phyloP scores from a whole-genome alignment of 2,113 vertebrate species.

The Hemiscyllium ocellatum region DNA sequence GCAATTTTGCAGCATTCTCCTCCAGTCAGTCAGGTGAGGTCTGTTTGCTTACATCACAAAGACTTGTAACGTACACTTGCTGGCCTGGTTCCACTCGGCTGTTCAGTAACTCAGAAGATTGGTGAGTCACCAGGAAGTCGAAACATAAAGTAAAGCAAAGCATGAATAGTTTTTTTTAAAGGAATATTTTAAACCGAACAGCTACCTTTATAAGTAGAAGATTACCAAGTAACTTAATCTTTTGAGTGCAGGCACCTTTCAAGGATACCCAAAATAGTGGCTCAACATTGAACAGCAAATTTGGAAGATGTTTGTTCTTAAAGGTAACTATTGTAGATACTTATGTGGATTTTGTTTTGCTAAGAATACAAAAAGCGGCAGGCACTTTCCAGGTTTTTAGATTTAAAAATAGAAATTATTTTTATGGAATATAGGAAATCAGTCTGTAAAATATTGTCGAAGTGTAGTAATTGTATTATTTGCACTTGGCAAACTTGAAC shows the following conservation, averaged over 20 bases:
- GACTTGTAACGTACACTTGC: neutral
- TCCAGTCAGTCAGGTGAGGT: neutral
- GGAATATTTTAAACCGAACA: neutral
- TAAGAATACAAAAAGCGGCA: neutral
- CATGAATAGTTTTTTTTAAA: neutral
- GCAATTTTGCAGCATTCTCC: neutral
- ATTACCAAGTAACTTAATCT: conserved; percentile 21
- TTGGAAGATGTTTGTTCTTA: neutral
- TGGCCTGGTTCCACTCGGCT: neutral
- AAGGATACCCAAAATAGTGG: neutral
- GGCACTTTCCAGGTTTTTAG: neutral
- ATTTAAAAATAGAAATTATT: neutral
- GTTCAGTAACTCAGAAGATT: neutral
- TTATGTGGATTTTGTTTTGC: neutral
- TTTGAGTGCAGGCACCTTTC: neutral
- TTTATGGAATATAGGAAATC: neutral
- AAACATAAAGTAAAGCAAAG: conserved; percentile 9
- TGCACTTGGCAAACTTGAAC: neutral
- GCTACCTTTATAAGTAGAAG: neutral
- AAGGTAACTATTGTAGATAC: neutral
- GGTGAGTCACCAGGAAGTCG: conserved; percentile 1
- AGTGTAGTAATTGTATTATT: neutral
- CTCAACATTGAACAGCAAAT: neutral
- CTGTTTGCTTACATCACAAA: conserved; percentile 18
- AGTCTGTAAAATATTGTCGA: neutral